Evolutionary conservation across 1,140 invertebrate genomes (phyloP).

Genomic region (Elymnias hypermnestra): DNA sequence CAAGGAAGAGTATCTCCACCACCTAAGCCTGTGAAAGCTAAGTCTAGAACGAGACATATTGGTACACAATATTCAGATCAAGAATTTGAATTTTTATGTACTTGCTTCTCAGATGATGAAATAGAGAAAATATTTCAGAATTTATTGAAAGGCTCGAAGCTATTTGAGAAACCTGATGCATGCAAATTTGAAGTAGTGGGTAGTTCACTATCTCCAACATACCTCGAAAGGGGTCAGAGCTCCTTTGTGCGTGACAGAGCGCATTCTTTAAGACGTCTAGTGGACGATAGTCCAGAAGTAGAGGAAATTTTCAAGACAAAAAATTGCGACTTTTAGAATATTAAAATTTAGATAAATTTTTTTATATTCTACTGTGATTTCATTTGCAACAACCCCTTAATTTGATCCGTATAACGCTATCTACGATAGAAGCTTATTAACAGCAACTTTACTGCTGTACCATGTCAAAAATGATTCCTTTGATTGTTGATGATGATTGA

Average conservation of each 20-base stretch:
- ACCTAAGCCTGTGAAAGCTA: conserved; percentile 8
- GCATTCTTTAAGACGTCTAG: conserved; percentile 27
- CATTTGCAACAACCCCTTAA: no score
- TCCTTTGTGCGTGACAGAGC: conserved; percentile 28
- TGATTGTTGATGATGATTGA: no score
- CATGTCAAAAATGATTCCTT: no score
- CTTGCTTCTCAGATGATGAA: conserved; percentile 46
- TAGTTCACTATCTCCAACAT: conserved; percentile 23
- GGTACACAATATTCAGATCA: conserved; percentile 46
- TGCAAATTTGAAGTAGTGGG: conserved; percentile 30
- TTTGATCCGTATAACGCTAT: no score
- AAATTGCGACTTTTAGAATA: conserved; percentile 23
- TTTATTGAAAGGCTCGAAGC: conserved; percentile 20
- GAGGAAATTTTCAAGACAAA: conserved; percentile 35
- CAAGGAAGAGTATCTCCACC: conserved; percentile 21
- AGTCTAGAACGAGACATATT: conserved; percentile 35
- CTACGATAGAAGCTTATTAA: no score
- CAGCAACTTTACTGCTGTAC: no score
- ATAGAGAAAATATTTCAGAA: conserved; percentile 28
- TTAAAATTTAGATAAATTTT: not conserved
- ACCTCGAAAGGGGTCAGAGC: conserved; percentile 18
- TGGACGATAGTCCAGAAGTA: conserved; percentile 28
- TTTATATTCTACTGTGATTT: no score
- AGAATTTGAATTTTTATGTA: conserved; percentile 45
- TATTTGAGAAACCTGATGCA: conserved; percentile 14